Evolutionary conservation across 2,888 invertebrate species (phyloP).

Genomic region (Litoditis marina): DNA sequence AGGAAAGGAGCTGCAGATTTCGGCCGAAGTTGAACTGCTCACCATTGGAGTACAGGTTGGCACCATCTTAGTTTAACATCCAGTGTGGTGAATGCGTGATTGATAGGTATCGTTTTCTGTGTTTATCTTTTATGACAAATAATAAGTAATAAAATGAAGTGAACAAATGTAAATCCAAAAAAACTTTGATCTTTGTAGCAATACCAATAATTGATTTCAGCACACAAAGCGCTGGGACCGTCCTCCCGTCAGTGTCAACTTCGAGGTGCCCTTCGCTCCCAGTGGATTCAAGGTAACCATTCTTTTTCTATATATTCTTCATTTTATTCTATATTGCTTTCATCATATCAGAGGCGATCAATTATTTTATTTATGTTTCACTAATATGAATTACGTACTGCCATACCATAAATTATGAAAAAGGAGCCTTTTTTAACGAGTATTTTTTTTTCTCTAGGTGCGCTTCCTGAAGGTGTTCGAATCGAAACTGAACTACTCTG

Average conservation of each 20-base stretch:
- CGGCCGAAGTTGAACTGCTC: constrained; percentile 94
- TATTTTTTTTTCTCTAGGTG: constrained; percentile 66
- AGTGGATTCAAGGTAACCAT: constrained; percentile 81
- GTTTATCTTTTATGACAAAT: too few relatives aligned
- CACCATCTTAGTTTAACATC: neutral
- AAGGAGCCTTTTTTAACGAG: neutral
- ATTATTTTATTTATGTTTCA: neutral
- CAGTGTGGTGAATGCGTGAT: too few relatives aligned
- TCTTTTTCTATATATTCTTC: neutral
- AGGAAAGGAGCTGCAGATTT: constrained; percentile 98
- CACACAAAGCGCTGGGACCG: constrained; percentile 91
- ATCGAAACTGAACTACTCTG: constrained; percentile 97
- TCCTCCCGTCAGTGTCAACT: constrained; percentile 99
- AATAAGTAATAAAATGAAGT: too few relatives aligned
- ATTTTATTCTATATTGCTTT: too few relatives aligned
- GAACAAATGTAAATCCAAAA: too few relatives aligned
- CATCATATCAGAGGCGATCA: too few relatives aligned
- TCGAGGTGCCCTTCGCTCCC: constrained; percentile 97
- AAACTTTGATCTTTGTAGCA: too few relatives aligned
- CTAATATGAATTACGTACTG: neutral
- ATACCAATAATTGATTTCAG: constrained; percentile 71
- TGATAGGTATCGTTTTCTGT: too few relatives aligned
- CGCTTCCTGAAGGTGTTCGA: constrained; percentile 98
- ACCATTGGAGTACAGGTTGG: constrained; percentile 80
- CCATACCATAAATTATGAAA: neutral